Percentiles rank a stretch among this genome's conserved stretches.
phyloP scores from a whole-genome alignment of 2,113 vertebrate species.

The Taurulus bubalis region DNA sequence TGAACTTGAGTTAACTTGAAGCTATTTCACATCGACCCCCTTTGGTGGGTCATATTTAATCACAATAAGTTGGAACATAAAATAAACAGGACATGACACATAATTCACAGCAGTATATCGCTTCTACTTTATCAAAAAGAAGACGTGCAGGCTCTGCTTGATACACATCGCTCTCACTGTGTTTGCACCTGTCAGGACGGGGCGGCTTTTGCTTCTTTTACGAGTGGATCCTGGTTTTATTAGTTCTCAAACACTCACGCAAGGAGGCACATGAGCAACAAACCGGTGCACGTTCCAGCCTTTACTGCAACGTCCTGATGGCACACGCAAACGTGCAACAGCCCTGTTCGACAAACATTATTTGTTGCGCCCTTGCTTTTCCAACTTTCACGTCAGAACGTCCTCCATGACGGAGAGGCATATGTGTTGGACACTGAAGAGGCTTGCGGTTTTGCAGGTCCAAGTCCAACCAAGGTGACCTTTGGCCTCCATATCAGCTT shows the following conservation, averaged over 20 bases:
- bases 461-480: background rate
- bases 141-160: conserved; percentile 39
- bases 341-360: background rate
- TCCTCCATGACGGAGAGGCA: background rate
- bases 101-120: conserved; percentile 3
- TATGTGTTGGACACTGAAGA: background rate
- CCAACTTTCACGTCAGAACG: background rate
- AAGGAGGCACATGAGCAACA: background rate
- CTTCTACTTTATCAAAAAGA: conserved; percentile 4
- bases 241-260: background rate
- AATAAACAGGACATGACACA: background rate
- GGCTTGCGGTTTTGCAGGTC: background rate
- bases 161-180: conserved; percentile 24
- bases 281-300: background rate
- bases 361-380: background rate
- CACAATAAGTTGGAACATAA: background rate
- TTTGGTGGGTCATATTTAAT: background rate
- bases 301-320: background rate
- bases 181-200: conserved; percentile 35
- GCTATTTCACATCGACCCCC: background rate
- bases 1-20: background rate
- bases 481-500: background rate
- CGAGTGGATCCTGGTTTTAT: background rate
- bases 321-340: background rate
- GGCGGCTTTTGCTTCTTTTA: conserved; percentile 23